A percentile compares a stretch with the other conserved stretches of the same genome.
Evolutionary conservation across 1,140 invertebrate species (phyloP).

Genomic region (Hylaeus volcanicus): DNA sequence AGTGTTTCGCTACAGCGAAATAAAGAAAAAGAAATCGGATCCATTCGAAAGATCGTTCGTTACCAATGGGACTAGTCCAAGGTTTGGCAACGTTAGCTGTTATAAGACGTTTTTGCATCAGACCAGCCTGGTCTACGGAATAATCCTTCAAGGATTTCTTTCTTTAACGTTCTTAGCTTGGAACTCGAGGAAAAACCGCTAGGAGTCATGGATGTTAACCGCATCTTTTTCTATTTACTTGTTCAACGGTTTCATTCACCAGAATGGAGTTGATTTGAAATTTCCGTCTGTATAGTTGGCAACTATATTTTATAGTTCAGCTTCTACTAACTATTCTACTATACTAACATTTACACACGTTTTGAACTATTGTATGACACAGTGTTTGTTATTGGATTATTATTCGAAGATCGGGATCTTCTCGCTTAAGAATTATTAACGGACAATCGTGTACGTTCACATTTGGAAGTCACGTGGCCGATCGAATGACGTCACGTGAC

Average conservation of each 20-base stretch:
- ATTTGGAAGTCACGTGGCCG: slow-evolving; percentile 9
- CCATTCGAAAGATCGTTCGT: not conserved
- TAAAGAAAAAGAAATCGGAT: slow-evolving; percentile 11
- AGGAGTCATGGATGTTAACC: no score
- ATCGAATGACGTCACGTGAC: not conserved
- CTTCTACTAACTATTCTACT: no score
- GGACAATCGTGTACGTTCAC: not conserved
- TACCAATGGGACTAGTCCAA: not conserved
- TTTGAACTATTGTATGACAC: no score
- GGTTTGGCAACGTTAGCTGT: slow-evolving; percentile 3
- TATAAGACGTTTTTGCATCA: not conserved
- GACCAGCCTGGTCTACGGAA: not conserved
- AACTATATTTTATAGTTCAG: no score
- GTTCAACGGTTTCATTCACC: no score
- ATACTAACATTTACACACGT: no score
- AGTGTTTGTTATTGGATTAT: no score
- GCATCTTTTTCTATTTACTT: no score
- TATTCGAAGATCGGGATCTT: not conserved
- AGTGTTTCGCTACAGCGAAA: not conserved
- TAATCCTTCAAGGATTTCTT: not conserved
- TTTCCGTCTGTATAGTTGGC: no score
- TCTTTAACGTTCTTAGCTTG: not conserved
- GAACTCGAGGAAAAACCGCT: not conserved
- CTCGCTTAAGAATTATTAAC: not conserved
- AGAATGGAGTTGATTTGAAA: no score